Evolutionary conservation across 2,797 vertebrate genomes (phyloP).

Genomic region (Semaprochilodus insignis): DNA sequence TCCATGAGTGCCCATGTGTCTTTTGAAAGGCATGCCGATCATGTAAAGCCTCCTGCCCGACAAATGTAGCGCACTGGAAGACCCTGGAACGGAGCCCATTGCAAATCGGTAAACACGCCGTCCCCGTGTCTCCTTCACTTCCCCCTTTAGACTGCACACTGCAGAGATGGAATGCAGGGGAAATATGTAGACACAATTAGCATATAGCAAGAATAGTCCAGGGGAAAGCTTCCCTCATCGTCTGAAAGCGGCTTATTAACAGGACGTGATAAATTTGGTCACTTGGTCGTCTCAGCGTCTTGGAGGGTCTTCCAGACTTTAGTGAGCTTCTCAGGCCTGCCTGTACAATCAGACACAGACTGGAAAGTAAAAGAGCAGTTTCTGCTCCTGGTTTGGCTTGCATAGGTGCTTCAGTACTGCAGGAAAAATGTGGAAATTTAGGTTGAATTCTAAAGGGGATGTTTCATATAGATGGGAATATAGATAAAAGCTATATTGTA

Average conservation of each 20-base stretch:
- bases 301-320: background rate
- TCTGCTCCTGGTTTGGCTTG: conserved; percentile 12
- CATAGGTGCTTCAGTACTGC: conserved; percentile 15
- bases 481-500: conserved; percentile 4
- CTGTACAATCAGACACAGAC: background rate
- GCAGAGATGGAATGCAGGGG: conserved; percentile 37
- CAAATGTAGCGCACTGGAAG: conserved; percentile 38
- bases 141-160: conserved; percentile 37
- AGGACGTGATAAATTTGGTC: conserved; percentile 1
- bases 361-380: conserved; percentile 17
- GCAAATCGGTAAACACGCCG: conserved; percentile 49
- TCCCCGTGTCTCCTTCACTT: conserved; percentile 36
- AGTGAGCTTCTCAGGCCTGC: conserved; percentile 1
- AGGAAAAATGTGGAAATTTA: conserved; percentile 60
- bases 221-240: conserved; percentile 21
- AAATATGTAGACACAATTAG: conserved; percentile 50
- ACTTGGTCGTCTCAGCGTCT: conserved; percentile 7
- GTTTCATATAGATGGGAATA: conserved; percentile 16
- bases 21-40: conserved; percentile 47
- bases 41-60: conserved; percentile 50
- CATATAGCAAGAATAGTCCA: conserved; percentile 43
- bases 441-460: conserved; percentile 39
- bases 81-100: conserved; percentile 43
- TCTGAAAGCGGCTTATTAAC: background rate
- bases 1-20: background rate